Conservation (phyloP, 2,797 vertebrate species). For the Pseudomugil gertrudae region DNA sequence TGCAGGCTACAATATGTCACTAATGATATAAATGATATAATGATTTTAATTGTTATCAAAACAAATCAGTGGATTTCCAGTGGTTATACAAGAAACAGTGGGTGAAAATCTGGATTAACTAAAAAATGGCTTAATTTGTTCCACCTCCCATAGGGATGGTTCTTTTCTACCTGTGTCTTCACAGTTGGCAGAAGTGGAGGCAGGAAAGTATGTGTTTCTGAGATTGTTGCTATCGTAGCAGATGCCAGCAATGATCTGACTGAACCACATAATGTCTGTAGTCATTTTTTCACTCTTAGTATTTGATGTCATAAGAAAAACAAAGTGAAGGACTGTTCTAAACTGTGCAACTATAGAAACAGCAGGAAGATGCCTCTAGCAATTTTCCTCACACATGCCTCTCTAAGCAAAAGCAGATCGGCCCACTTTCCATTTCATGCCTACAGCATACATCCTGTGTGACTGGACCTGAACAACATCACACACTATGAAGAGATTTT, state of each 20-base stretch:
- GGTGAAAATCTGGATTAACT: too few species aligned
- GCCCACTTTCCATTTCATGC: background rate
- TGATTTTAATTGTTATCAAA: conserved; percentile 3
- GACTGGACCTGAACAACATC: background rate
- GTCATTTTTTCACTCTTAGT: background rate
- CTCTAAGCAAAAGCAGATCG: conserved; percentile 9
- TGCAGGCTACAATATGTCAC: background rate
- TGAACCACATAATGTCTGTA: background rate
- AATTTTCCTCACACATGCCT: conserved; percentile 1
- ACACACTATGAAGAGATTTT: conserved; percentile 1
- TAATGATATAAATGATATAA: background rate
- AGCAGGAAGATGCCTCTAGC: background rate
- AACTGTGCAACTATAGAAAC: background rate
- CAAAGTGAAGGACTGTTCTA: conserved; percentile 13
- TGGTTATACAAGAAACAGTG: too few species aligned
- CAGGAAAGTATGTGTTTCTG: background rate
- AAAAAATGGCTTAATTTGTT: too few species aligned
- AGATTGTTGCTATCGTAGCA: background rate
- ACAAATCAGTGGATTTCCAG: background rate
- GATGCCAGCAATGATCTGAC: background rate
- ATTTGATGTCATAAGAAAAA: background rate
- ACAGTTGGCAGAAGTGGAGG: background rate
- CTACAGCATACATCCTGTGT: background rate
- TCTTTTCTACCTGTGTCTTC: background rate
- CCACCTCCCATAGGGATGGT: background rate